A percentile compares a stretch with the other conserved stretches of the same genome.
Evolutionary conservation across 2,888 invertebrate genomes (phyloP).

Genomic region (Spodoptera picta): DNA sequence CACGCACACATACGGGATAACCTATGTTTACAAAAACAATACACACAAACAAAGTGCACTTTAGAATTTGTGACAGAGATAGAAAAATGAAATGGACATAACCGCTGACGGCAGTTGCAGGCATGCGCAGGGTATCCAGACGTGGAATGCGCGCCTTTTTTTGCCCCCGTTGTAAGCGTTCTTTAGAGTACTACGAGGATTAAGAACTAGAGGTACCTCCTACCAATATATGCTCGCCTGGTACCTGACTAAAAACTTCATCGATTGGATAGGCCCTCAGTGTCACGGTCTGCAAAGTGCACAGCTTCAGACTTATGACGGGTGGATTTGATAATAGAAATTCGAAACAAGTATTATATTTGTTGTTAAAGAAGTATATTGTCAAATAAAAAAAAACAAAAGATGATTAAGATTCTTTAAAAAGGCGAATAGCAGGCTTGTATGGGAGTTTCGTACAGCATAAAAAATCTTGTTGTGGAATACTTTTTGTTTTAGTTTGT

Average conservation of each 20-base stretch:
- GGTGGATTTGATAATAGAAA: no score
- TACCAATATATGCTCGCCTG: conserved; percentile 13
- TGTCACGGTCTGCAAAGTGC: no score
- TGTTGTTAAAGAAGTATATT: no score
- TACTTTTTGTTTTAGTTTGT: no score
- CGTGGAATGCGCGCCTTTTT: conserved; percentile 15
- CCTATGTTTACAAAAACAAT: no score
- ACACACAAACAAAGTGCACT: conserved; percentile 13
- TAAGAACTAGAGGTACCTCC: background rate
- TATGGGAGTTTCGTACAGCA: no score
- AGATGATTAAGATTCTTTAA: no score
- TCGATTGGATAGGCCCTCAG: background rate
- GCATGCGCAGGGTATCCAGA: conserved; percentile 29
- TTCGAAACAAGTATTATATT: no score
- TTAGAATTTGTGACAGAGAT: conserved; percentile 1
- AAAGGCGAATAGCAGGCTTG: no score
- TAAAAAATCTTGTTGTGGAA: no score
- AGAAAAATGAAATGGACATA: conserved; percentile 15
- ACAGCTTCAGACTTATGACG: no score
- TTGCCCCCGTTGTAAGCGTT: conserved; percentile 12
- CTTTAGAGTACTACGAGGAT: background rate
- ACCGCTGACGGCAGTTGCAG: background rate
- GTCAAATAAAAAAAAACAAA: no score
- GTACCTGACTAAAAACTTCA: conserved; percentile 29
- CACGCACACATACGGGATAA: background rate